Conservation (phyloP, 2,888 invertebrate genomes). For the Napeogenes inachia region DNA sequence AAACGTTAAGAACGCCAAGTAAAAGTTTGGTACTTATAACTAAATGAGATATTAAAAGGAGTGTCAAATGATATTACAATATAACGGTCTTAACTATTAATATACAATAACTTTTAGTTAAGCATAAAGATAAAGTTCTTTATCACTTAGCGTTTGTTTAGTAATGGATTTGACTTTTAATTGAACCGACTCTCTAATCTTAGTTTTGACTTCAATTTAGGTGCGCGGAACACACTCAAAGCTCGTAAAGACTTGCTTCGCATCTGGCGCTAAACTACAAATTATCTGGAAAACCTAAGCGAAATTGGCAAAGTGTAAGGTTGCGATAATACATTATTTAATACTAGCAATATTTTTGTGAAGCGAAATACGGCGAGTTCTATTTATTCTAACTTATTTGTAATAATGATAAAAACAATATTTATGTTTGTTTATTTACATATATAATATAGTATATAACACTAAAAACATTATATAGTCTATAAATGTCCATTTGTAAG, state of each 20-base stretch:
- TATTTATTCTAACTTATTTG: not conserved
- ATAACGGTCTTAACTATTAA: no score
- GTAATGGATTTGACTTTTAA: slow-evolving; percentile 40
- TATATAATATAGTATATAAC: no score
- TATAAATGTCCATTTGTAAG: no score
- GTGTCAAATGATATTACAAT: no score
- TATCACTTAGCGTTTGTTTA: no score
- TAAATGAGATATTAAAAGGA: not conserved
- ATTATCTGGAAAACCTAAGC: slow-evolving; percentile 35
- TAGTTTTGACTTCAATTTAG: slow-evolving; percentile 37
- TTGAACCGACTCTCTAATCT: slow-evolving; percentile 34
- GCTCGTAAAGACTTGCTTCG: slow-evolving; percentile 28
- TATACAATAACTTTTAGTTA: no score
- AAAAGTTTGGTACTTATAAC: slow-evolving; percentile 15
- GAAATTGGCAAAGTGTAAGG: slow-evolving; percentile 34
- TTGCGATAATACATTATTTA: slow-evolving; percentile 30
- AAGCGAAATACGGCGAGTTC: not conserved
- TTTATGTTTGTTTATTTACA: no score
- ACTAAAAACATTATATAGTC: no score
- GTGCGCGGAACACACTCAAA: slow-evolving; percentile 36
- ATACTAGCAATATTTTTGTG: slow-evolving; percentile 2
- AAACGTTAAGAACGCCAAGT: slow-evolving; percentile 21
- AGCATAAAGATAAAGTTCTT: no score
- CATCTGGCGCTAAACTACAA: slow-evolving; percentile 33
- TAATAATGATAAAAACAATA: no score